A percentile compares a stretch with the other conserved stretches of the same genome.
Evolutionary conservation across 2,113 vertebrate species (phyloP).

Genomic region (Panthera leo): DNA sequence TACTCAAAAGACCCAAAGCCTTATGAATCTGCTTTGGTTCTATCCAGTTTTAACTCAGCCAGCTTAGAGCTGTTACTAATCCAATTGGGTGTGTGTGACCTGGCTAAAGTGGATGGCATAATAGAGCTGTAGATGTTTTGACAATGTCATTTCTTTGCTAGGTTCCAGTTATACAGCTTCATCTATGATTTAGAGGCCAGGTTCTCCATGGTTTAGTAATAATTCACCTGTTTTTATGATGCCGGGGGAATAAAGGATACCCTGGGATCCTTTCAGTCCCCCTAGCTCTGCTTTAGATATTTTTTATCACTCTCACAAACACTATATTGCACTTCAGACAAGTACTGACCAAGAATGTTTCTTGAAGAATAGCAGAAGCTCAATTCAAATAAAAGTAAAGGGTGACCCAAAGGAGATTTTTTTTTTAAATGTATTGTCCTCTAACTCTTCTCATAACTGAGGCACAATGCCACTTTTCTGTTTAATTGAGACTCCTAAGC

Average conservation of each 20-base stretch:
- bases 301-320: neutral
- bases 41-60: conserved; percentile 21
- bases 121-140: conserved; percentile 35
- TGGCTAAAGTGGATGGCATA: neutral
- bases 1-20: neutral
- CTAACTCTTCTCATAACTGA: neutral
- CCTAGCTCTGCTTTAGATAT: neutral
- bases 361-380: neutral
- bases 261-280: neutral
- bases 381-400: neutral
- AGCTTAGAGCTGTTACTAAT: conserved; percentile 39
- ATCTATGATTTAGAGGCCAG: neutral
- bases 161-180: neutral
- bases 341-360: neutral
- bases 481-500: neutral
- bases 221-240: neutral
- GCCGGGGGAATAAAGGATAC: neutral
- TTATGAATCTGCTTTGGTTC: conserved; percentile 35
- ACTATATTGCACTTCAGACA: neutral
- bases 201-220: conserved; percentile 11
- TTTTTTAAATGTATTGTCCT: neutral
- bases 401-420: neutral
- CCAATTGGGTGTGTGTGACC: conserved; percentile 10
- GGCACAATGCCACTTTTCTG: neutral
- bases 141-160: neutral